Conservation (phyloP, 2,888 invertebrate species). For the Drosophila kuntzei region DNA sequence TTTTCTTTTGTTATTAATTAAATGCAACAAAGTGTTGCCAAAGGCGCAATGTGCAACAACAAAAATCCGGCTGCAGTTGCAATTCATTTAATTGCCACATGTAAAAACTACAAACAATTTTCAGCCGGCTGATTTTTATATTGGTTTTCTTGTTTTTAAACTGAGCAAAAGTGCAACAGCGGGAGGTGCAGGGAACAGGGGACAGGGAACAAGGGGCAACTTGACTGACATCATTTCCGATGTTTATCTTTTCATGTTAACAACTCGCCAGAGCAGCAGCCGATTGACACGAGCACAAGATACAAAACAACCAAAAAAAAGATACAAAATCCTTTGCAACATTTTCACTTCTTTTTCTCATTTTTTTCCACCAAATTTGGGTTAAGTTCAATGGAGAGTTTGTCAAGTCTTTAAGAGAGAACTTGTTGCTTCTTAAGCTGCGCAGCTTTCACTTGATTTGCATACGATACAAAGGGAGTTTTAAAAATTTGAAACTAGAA, state of each 20-base stretch:
- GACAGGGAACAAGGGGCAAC: slow-evolving; percentile 31
- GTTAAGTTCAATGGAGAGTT: slow-evolving; percentile 48
- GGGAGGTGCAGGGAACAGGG: not conserved
- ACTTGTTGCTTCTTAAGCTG: slow-evolving; percentile 51
- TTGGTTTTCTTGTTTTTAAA: slow-evolving; percentile 32
- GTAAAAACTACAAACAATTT: slow-evolving; percentile 42
- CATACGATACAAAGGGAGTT: slow-evolving; percentile 65
- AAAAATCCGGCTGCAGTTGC: slow-evolving; percentile 38
- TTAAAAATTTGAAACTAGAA: slow-evolving; percentile 51
- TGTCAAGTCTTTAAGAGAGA: slow-evolving; percentile 14
- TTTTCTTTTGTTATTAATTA: slow-evolving; percentile 44
- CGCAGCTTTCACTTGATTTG: slow-evolving; percentile 80
- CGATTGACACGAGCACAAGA: slow-evolving; percentile 45
- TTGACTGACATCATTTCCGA: slow-evolving; percentile 82
- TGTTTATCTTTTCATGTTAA: slow-evolving; percentile 80
- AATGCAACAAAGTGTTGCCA: slow-evolving; percentile 34
- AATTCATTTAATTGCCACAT: slow-evolving; percentile 66
- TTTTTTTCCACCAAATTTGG: slow-evolving; percentile 22
- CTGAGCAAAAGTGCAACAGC: slow-evolving; percentile 7
- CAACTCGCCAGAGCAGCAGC: slow-evolving; percentile 51
- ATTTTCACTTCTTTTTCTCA: slow-evolving; percentile 38
- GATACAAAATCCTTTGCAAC: slow-evolving; percentile 5
- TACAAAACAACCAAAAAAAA: slow-evolving; percentile 21
- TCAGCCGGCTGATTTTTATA: slow-evolving; percentile 53
- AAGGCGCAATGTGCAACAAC: slow-evolving; percentile 19